phyloP scores from a whole-genome alignment of 64 coral and sea anemone genomes.

The Astreopora myriophthalma region DNA sequence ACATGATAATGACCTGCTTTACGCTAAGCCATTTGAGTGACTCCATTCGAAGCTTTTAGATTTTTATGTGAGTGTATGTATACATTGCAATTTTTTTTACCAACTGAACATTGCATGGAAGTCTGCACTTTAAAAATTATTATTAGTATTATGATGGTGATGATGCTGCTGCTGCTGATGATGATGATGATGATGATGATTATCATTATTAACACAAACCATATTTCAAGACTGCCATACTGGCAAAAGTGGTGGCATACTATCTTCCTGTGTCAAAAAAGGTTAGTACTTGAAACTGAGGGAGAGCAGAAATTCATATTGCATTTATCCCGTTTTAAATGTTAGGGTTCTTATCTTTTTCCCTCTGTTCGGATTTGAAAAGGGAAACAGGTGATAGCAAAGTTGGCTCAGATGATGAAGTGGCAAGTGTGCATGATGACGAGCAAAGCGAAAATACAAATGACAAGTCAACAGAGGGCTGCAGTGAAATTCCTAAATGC shows the following conservation, averaged over 20 bases:
- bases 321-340: not conserved
- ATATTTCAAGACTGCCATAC: constrained; percentile 3
- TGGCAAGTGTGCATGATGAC: not conserved
- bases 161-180: too few relatives aligned
- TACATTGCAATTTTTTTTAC: not conserved
- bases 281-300: constrained; percentile 2
- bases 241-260: constrained; percentile 3
- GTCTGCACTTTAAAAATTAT: constrained; percentile 6
- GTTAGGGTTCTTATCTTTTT: not conserved
- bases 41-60: not conserved
- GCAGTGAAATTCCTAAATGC: constrained; percentile 8
- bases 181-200: not conserved
- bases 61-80: constrained; percentile 12
- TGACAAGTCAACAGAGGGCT: not conserved
- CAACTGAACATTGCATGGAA: constrained; percentile 18
- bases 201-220: not conserved
- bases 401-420: constrained; percentile 8
- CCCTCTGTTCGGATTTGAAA: not conserved
- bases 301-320: not conserved
- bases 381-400: constrained; percentile 11
- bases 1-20: not conserved
- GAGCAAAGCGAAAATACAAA: constrained; percentile 29
- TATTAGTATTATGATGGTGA: not conserved
- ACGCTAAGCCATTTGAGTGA: not conserved
- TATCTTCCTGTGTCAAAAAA: constrained; percentile 2